Base-by-base conservation (phyloP, 2,113 vertebrate species). In the Rhizomys pruinosus region DNA sequence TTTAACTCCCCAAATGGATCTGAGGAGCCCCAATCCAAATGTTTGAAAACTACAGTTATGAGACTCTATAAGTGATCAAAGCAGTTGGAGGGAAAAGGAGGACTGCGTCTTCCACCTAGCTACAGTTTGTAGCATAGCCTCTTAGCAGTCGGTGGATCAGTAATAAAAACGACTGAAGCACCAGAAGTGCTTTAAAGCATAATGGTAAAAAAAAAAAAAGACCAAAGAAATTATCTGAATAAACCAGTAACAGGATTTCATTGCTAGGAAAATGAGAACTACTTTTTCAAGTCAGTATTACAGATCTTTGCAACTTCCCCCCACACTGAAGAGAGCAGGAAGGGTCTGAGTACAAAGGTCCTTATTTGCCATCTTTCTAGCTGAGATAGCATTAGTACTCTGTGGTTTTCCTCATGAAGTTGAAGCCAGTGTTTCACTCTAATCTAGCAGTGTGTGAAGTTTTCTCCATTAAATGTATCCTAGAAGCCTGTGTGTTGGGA, bases 11-110 rank as follows among this genome's bases (percentile, higher is more conserved):
- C 5, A 44, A 95, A 84, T 94, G 86, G 79, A 95, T 77, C 42
- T 92, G 95, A 97, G 98, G 98, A 98, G 96, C 25, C 95, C 86
- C 87, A 91, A 94, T 94, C 23, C 66, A 95, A 94, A 63, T 93
- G 88, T 93, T 84, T 66, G 97, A 96, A 97, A 97, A 64, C 76
- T 84, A 96, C 68, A 90, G 92, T 95, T 95, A 86, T 32, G 90
- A 97, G 81, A 94, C 92, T 86, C 73, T 95, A n/a, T n/a, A n/a
- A n/a, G n/a, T n/a, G n/a, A n/a, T n/a, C n/a, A n/a, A n/a, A n/a
- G n/a, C n/a, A n/a, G n/a, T n/a, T n/a, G n/a, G n/a, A n/a, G n/a
- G n/a, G n/a, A n/a, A n/a, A n/a, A n/a, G n/a, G n/a, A n/a, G n/a
- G n/a, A n/a, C n/a, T n/a, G n/a, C n/a, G n/a, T n/a, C n/a, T n/a